A percentile compares a stretch with the other conserved stretches of the same genome.
These are phyloP conservation scores for Phrynocephalus forsythii DNA, from an alignment of 2,797 vertebrate species.

Conservation along the genomic window DNA sequence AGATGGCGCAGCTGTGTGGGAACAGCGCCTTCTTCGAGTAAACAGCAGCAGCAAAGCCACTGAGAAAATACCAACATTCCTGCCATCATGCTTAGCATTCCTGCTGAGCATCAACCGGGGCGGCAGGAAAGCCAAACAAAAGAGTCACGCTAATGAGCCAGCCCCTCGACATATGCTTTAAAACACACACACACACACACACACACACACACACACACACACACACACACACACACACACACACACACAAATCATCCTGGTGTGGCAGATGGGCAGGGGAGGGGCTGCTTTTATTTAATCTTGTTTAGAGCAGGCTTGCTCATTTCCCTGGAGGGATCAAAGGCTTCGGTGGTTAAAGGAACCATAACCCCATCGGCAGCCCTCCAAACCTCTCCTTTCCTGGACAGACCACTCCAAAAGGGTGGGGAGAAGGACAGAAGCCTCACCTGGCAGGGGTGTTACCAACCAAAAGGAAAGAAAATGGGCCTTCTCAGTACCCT, in stretches of 20 bases:
- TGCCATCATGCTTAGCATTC: background rate
- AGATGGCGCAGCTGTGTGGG: background rate
- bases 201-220: background rate
- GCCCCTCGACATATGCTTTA: background rate
- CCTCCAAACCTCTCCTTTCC: background rate
- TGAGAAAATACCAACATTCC: background rate
- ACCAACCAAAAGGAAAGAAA: background rate
- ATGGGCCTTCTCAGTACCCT: background rate
- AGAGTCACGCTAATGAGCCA: background rate
- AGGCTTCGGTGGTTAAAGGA: background rate
- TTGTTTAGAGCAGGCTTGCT: constrained; percentile 24
- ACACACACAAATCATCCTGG: background rate
- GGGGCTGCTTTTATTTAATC: constrained; percentile 10
- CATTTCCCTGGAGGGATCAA: constrained; percentile 17
- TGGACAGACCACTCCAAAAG: background rate
- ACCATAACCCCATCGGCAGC: background rate
- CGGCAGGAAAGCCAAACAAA: background rate
- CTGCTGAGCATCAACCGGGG: background rate
- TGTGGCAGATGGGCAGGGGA: background rate
- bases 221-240: background rate
- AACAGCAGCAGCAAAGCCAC: too few species aligned
- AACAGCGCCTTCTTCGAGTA: background rate
- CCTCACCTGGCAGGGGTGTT: background rate
- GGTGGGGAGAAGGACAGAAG: background rate
- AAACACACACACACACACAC: too few species aligned